These are phyloP conservation scores for Agrotis puta DNA, from an alignment of 2,888 invertebrate genomes.

Conservation along the genomic window DNA sequence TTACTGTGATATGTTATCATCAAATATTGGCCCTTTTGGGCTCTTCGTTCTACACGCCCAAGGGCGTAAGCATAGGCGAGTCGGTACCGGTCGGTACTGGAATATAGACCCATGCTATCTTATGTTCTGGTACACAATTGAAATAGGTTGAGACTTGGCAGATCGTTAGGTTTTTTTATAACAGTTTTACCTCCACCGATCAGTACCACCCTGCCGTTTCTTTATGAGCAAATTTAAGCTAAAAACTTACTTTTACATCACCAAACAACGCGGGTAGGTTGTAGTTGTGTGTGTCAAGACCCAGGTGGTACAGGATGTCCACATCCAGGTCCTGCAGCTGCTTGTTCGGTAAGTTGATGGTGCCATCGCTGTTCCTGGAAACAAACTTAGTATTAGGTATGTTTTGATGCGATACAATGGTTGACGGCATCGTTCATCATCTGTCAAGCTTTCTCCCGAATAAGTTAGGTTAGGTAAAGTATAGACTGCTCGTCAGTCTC, in stretches of 20 bases:
- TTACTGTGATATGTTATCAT: neutral
- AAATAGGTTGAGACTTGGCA: too few species aligned
- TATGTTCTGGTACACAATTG: too few species aligned
- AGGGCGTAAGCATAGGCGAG: too few species aligned
- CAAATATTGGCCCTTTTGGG: too few species aligned
- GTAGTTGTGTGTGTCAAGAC: conserved; percentile 88
- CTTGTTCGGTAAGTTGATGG: conserved; percentile 84
- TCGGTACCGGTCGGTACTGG: too few species aligned
- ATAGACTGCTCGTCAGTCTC: too few species aligned
- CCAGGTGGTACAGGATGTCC: conserved; percentile 92
- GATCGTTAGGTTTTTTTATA: too few species aligned
- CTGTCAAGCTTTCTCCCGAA: neutral
- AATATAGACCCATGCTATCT: too few species aligned
- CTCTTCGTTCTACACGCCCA: neutral
- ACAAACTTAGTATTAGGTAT: neutral
- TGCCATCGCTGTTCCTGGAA: conserved; percentile 83
- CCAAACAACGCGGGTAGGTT: conserved; percentile 92
- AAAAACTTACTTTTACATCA: conserved; percentile 91
- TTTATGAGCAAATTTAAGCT: too few species aligned
- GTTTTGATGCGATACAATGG: neutral
- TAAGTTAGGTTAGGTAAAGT: too few species aligned
- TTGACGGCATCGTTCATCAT: neutral
- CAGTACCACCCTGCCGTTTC: too few species aligned
- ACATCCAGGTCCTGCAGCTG: conserved; percentile 80
- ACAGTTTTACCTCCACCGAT: too few species aligned